Conservation (phyloP, 2,113 vertebrate genomes). For the Ardeotis arabs region DNA sequence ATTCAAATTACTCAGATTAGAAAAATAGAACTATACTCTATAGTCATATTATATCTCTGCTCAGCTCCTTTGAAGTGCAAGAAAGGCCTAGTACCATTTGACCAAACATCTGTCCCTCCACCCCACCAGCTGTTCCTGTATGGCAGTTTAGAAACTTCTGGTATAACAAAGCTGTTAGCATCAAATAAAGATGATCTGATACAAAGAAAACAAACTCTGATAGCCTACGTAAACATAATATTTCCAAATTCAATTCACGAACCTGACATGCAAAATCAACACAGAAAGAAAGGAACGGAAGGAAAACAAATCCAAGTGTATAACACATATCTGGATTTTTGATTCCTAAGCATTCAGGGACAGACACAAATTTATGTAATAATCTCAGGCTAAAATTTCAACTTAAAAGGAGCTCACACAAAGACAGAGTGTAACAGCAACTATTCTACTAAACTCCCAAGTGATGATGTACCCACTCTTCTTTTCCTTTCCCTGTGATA, state of each 20-base stretch:
- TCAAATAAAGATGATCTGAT: conserved; percentile 43
- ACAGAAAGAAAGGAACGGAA: not conserved
- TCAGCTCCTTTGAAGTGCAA: conserved; percentile 31
- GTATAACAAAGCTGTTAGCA: conserved; percentile 53
- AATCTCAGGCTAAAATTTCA: not conserved
- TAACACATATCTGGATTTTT: not conserved
- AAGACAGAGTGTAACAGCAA: not conserved
- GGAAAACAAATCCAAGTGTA: not conserved
- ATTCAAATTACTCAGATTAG: conserved; percentile 18
- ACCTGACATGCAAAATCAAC: not conserved
- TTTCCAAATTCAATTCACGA: not conserved
- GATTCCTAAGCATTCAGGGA: not conserved
- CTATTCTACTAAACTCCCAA: not conserved
- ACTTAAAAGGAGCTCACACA: not conserved
- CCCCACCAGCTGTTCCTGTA: conserved; percentile 47
- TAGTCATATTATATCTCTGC: not conserved
- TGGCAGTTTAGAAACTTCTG: conserved; percentile 11
- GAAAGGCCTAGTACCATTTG: conserved; percentile 43
- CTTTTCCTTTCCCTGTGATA: not conserved
- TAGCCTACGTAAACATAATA: conserved; percentile 38
- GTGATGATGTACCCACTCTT: not conserved
- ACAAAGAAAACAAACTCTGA: conserved; percentile 37
- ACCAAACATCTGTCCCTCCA: conserved; percentile 68
- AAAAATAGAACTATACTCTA: not conserved
- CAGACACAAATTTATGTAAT: not conserved